Evolutionary conservation across 2,888 invertebrate genomes (phyloP).

Genomic region (Yponomeuta plumbellus): DNA sequence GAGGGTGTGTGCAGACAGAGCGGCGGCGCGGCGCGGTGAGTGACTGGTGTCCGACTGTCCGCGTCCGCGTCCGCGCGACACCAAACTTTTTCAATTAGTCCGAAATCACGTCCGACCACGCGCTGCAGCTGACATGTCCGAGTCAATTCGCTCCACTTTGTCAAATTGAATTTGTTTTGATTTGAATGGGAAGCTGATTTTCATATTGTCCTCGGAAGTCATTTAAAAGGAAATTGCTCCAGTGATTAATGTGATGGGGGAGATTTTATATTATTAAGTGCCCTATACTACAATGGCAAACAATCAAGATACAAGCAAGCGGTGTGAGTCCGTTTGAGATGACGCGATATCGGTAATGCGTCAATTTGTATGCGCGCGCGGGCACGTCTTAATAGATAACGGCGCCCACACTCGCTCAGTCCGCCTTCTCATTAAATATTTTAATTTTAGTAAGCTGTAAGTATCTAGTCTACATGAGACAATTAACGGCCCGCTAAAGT

Average conservation of each 20-base stretch:
- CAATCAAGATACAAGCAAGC: neutral
- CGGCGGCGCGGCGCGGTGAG: neutral
- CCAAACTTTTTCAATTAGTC: slow-evolving; percentile 66
- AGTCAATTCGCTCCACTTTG: slow-evolving; percentile 26
- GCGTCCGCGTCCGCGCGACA: slow-evolving; percentile 29
- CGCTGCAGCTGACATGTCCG: slow-evolving; percentile 30
- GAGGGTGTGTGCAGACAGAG: slow-evolving; percentile 32
- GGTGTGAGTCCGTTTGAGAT: slow-evolving; percentile 43
- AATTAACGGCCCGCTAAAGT: too few species aligned
- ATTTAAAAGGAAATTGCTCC: neutral
- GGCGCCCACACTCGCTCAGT: slow-evolving; percentile 38
- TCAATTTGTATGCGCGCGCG: slow-evolving; percentile 64
- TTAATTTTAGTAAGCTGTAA: too few species aligned
- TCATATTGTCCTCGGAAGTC: neutral
- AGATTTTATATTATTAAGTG: neutral
- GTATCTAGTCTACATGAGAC: too few species aligned
- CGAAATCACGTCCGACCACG: slow-evolving; percentile 11
- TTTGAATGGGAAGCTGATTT: slow-evolving; percentile 4
- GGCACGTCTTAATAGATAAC: slow-evolving; percentile 49
- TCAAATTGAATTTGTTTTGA: slow-evolving; percentile 53
- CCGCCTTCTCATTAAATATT: neutral
- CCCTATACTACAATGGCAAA: neutral
- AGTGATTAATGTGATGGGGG: neutral
- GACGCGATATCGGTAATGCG: slow-evolving; percentile 53
- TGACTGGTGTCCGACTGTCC: slow-evolving; percentile 3